Evolutionary conservation across 2,113 vertebrate genomes (phyloP).

Genomic region (Coregonus clupeaformis): DNA sequence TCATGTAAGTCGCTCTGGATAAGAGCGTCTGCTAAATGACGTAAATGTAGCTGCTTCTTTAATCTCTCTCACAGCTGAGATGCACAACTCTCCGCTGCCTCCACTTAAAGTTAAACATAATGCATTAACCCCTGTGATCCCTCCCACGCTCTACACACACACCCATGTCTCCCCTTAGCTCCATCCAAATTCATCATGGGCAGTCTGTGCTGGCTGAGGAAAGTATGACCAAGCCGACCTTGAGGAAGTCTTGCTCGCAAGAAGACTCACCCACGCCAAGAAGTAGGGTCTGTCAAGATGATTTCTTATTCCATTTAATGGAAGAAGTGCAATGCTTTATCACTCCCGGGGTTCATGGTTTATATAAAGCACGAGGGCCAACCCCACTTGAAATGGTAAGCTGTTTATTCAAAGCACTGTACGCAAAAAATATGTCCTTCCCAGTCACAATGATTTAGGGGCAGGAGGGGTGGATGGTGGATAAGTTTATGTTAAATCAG

Average conservation of each 20-base stretch:
- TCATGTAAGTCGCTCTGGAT: too few relatives aligned
- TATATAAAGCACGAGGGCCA: constrained; percentile 62
- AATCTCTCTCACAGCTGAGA: constrained; percentile 27
- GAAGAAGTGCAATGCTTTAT: constrained; percentile 79
- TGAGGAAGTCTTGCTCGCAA: constrained; percentile 74
- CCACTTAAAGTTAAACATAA: constrained; percentile 41
- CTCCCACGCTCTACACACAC: constrained; percentile 14
- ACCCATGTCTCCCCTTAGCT: background rate
- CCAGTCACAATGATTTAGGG: constrained; percentile 75
- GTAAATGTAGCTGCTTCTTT: constrained; percentile 16
- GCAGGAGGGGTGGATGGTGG: constrained; percentile 37
- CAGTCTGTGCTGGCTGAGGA: constrained; percentile 18
- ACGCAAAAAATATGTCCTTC: constrained; percentile 59
- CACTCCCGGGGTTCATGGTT: constrained; percentile 65
- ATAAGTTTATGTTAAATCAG: constrained; percentile 61
- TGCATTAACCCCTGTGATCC: constrained; percentile 56
- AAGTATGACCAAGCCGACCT: constrained; percentile 71
- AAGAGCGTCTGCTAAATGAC: too few relatives aligned
- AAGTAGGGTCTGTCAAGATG: constrained; percentile 86
- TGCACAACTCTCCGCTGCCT: constrained; percentile 17
- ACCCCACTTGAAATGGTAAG: constrained; percentile 70
- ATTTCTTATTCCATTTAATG: constrained; percentile 92
- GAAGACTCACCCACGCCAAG: constrained; percentile 65
- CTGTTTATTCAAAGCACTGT: constrained; percentile 74
- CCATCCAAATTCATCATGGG: constrained; percentile 54